Evolutionary conservation across 2,113 vertebrate species (phyloP).

Genomic region (Myotis lucifugus): DNA sequence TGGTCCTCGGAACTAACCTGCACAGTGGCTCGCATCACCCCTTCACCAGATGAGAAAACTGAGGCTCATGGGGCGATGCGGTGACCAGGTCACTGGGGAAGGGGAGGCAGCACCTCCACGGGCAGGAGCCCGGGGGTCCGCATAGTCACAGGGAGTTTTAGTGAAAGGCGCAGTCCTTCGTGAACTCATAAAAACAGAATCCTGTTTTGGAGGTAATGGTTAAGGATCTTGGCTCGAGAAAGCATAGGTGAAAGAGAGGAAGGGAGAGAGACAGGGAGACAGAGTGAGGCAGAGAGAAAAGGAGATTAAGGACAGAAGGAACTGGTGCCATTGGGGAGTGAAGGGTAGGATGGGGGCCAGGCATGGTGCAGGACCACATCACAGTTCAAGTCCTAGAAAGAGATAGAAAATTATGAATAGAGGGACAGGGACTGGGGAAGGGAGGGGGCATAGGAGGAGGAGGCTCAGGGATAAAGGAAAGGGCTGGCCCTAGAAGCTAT

Average conservation of each 20-base stretch:
- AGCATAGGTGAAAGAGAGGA: neutral
- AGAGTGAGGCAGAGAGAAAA: neutral
- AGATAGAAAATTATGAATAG: neutral
- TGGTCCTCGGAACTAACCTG: neutral
- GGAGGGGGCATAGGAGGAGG: neutral
- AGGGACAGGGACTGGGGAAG: neutral
- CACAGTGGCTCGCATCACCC: neutral
- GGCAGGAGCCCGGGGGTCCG: neutral
- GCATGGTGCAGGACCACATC: neutral
- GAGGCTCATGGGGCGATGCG: neutral
- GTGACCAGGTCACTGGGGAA: neutral
- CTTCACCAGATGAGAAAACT: neutral
- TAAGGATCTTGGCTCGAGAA: neutral
- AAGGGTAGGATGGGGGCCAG: accelerated
- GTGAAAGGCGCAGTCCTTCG: neutral
- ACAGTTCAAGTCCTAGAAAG: neutral
- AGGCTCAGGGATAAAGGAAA: neutral
- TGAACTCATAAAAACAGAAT: neutral
- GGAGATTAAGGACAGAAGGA: neutral
- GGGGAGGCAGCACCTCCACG: accelerated
- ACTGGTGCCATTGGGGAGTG: neutral
- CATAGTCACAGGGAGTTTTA: neutral
- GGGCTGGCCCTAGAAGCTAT: neutral
- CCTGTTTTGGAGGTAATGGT: neutral
- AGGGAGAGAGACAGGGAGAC: neutral